Evolutionary conservation across 2,797 vertebrate genomes (phyloP).

Genomic region (Gymnodraco acuticeps): DNA sequence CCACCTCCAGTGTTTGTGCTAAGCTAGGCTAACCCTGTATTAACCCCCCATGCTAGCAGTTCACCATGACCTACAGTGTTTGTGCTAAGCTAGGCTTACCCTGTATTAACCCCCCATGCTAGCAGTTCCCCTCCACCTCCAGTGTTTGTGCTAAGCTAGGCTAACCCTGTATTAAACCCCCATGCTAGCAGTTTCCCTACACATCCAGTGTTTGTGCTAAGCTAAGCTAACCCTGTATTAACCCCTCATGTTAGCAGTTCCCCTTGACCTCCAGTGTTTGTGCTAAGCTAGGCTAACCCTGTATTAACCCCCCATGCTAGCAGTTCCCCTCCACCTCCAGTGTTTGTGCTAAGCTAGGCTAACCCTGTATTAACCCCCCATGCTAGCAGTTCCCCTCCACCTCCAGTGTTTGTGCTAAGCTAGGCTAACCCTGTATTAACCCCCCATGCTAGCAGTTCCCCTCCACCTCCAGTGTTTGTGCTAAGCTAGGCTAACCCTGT

Average conservation of each 20-base stretch:
- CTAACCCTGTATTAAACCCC: too few species aligned
- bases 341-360: neutral
- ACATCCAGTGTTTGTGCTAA: neutral
- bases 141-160: too few species aligned
- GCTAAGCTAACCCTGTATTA: neutral
- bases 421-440: too few species aligned
- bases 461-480: neutral
- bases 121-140: too few species aligned
- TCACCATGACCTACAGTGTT: neutral
- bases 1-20: neutral
- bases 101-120: too few species aligned
- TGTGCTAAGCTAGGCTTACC: neutral
- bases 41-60: neutral
- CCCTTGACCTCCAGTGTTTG: neutral
- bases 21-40: conserved; percentile 12
- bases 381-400: too few species aligned
- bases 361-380: too few species aligned
- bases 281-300: conserved; percentile 21
- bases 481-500: neutral
- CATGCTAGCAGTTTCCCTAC: neutral
- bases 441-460: neutral
- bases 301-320: neutral
- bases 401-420: too few species aligned
- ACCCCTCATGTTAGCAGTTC: neutral
- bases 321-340: neutral